Percentiles rank a stretch among this genome's conserved stretches.
These are phyloP conservation scores for Galemys pyrenaicus DNA, from an alignment of 2,113 vertebrate species.

Conservation along the genomic window DNA sequence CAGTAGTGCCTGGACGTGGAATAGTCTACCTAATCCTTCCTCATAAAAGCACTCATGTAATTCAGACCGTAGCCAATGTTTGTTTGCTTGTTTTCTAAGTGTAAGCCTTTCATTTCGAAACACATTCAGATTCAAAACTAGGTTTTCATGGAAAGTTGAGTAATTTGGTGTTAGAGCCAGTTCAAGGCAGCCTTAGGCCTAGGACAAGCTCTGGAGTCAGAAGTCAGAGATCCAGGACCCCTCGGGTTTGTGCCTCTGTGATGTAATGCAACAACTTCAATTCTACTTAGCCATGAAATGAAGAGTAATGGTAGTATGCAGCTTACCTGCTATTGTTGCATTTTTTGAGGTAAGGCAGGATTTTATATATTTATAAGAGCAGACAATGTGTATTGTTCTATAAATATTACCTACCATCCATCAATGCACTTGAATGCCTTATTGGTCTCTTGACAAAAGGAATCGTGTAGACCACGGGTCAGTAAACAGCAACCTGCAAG, in stretches of 20 bases:
- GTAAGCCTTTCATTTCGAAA: slow-evolving; percentile 21
- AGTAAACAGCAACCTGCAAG: neutral
- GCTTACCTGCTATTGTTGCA: neutral
- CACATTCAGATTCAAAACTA: neutral
- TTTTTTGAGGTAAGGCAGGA: neutral
- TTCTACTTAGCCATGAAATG: slow-evolving; percentile 2
- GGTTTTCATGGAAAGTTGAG: neutral
- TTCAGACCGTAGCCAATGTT: neutral
- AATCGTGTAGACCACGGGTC: neutral
- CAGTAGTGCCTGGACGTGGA: neutral
- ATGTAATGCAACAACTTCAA: neutral
- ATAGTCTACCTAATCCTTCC: neutral
- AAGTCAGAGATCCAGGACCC: neutral
- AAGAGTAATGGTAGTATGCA: neutral
- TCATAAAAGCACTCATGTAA: neutral
- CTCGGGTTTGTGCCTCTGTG: neutral
- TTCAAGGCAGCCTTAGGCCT: neutral
- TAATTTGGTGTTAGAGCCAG: neutral
- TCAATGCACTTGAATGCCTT: neutral
- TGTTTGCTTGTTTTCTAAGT: neutral
- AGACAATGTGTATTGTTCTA: neutral
- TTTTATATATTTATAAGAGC: neutral
- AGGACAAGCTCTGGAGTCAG: neutral
- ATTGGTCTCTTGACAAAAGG: slow-evolving; percentile 13
- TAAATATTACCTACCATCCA: neutral